Evolutionary conservation across 92 coral and sea anemone species (phyloP), one percentile per base, ranked within the genome.

Genomic region (Isaurus tuberculatus): DNA sequence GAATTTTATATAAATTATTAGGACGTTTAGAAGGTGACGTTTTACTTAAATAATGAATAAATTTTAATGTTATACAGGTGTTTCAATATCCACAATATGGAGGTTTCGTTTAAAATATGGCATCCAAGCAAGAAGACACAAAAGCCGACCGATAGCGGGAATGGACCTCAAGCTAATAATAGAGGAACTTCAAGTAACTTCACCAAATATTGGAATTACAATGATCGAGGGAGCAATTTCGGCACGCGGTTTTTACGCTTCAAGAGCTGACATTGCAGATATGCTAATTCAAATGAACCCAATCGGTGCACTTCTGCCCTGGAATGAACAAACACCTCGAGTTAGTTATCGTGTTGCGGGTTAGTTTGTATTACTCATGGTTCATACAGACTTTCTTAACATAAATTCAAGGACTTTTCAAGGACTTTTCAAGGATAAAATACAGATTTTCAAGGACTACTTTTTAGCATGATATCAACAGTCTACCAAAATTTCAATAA

Each of bases 51-150:
- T 2, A n/a, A 22, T 69, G 2, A 17, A 0, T 0, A 2, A 20
- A 0, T 1, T 4, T 19, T 16, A 0, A n/a, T 27, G 10, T 29
- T 1, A 69, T 2, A 20, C 11, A 34, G 51, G 49, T 48, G 70
- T 70, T 19, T 83, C 79, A 14, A 70, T 83, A 46, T 70, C 86
- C 16, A 83, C 86, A 43, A 83, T 83, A 68, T 83, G 86, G 79
- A 83, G 86, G 44, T 37, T 70, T 53, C 79, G 71, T 46, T 31
- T 83, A 14, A 83, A 70, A 57, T 27, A 68, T 19, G 43, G 65
- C 1, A 70, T 83, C 8, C 23, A 23, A 49, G 65, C 25, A 20
- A 32, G 44, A 70, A 31, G 29, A 8, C 37, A 70, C 19, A 46
- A 36, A 16, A 57, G 86, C 33, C 33, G 79, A 30, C 72, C 43